Conservation (phyloP, 2,113 vertebrate genomes). For the Polyodon spathula region DNA sequence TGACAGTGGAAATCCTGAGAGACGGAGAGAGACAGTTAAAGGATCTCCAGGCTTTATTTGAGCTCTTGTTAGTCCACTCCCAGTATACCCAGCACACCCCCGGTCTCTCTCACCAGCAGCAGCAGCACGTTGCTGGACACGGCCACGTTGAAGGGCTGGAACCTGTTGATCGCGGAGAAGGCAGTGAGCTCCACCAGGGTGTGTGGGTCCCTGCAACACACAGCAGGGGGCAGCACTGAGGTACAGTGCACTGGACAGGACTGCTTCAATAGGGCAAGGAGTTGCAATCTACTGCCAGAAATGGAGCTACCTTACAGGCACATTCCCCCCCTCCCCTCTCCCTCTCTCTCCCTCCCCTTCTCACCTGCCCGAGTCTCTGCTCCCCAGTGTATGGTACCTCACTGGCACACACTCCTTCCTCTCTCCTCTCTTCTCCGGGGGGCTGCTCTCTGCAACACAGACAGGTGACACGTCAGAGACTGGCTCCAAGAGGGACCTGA, state of each 20-base stretch:
- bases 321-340: neutral
- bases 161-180: slow-evolving; percentile 87
- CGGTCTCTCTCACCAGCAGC: slow-evolving; percentile 63
- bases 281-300: neutral
- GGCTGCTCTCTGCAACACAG: slow-evolving; percentile 46
- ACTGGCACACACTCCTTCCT: slow-evolving; percentile 65
- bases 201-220: slow-evolving; percentile 69
- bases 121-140: slow-evolving; percentile 90
- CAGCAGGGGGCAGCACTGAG: neutral
- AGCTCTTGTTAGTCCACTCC: neutral
- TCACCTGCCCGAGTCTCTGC: slow-evolving; percentile 77
- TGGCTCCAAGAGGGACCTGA: neutral
- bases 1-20: slow-evolving; percentile 90
- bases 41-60: neutral
- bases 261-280: neutral
- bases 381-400: slow-evolving; percentile 79
- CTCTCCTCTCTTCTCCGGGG: slow-evolving; percentile 50
- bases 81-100: neutral
- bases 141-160: slow-evolving; percentile 93
- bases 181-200: slow-evolving; percentile 85
- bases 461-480: slow-evolving; percentile 8
- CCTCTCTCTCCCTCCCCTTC: no score
- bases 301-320: neutral
- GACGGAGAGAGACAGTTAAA: neutral
- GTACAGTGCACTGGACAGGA: neutral